Percentiles rank a stretch among this genome's conserved stretches.
Evolutionary conservation across 2,888 invertebrate genomes (phyloP).

Genomic region (Mechanitis mazaeus): DNA sequence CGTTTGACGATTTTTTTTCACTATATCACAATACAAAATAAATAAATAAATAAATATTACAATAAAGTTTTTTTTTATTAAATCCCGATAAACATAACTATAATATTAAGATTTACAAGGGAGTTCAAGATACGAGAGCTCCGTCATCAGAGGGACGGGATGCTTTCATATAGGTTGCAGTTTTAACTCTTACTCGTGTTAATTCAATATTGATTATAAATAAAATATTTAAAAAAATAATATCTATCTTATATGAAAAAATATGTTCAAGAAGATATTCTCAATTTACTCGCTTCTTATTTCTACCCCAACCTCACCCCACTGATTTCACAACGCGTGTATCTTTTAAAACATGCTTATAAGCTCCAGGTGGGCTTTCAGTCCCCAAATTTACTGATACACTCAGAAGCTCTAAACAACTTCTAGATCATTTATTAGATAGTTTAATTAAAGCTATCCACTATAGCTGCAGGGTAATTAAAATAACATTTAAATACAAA

Average conservation of each 20-base stretch:
- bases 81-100: too few relatives aligned
- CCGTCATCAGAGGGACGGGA: too few relatives aligned
- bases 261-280: not conserved
- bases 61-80: too few relatives aligned
- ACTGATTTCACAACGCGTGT: slow-evolving; percentile 1
- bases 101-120: too few relatives aligned
- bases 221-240: not conserved
- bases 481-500: not conserved
- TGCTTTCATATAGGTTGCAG: too few relatives aligned
- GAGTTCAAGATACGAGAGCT: too few relatives aligned
- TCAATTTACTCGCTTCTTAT: not conserved
- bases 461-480: not conserved
- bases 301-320: not conserved
- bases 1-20: too few relatives aligned
- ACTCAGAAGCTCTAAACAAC: slow-evolving; percentile 2
- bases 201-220: not conserved
- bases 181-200: too few relatives aligned
- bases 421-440: not conserved
- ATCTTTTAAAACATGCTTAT: not conserved
- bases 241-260: not conserved
- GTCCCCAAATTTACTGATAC: not conserved
- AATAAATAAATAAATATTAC: too few relatives aligned
- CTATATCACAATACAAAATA: too few relatives aligned
- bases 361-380: not conserved
- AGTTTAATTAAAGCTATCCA: not conserved